These are phyloP conservation scores for Drosophila phalerata DNA, from an alignment of 2,888 invertebrate species.

Conservation along the genomic window DNA sequence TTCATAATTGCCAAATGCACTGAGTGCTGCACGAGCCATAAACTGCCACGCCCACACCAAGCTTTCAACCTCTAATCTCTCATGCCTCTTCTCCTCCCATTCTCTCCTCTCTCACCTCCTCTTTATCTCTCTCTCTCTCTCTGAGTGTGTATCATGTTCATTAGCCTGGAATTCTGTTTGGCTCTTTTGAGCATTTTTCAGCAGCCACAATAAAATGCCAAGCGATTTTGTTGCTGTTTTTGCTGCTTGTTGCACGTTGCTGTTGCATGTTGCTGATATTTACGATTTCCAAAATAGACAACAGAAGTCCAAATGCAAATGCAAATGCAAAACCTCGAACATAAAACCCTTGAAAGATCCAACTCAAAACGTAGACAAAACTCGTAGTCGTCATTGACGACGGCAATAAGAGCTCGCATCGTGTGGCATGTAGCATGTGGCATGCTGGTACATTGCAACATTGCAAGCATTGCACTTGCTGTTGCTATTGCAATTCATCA, in stretches of 20 bases:
- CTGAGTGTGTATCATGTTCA: slow-evolving; percentile 57
- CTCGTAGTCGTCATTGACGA: slow-evolving; percentile 6
- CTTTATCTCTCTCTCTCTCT: background rate
- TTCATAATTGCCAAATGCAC: slow-evolving; percentile 77
- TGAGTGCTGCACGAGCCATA: slow-evolving; percentile 55
- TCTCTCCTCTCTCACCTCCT: background rate
- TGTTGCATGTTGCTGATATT: slow-evolving; percentile 35
- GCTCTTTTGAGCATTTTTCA: slow-evolving; percentile 53
- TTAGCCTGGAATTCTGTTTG: slow-evolving; percentile 58
- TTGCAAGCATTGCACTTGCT: slow-evolving; percentile 11
- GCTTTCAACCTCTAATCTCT: background rate
- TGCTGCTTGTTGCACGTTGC: slow-evolving; percentile 18
- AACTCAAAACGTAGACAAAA: slow-evolving; percentile 11
- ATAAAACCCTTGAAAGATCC: slow-evolving; percentile 15
- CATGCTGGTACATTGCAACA: background rate
- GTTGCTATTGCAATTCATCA: slow-evolving; percentile 38
- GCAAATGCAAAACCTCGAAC: slow-evolving; percentile 13
- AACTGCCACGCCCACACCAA: slow-evolving; percentile 34
- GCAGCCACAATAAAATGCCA: slow-evolving; percentile 56
- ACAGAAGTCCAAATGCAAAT: slow-evolving; percentile 32
- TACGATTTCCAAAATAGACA: slow-evolving; percentile 51
- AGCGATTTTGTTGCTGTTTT: slow-evolving; percentile 36
- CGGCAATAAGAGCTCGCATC: slow-evolving; percentile 24
- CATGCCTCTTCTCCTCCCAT: background rate
- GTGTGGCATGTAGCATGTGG: slow-evolving; percentile 12